Evolutionary conservation across 2,113 vertebrate species (phyloP).

Genomic region (Tychaedon coryphoeus): DNA sequence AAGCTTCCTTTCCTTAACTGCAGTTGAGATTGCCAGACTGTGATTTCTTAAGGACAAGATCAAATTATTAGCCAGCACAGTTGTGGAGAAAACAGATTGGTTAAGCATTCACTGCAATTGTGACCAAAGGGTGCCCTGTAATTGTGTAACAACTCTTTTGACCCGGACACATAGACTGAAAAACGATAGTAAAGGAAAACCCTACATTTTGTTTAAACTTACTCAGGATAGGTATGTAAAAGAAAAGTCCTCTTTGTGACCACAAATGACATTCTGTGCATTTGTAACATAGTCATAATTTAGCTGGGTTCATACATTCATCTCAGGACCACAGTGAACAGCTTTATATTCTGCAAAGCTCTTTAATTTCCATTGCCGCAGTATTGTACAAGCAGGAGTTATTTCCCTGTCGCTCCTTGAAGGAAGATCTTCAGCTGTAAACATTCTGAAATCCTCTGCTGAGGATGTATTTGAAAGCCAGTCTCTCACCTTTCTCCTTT

Average conservation of each 20-base stretch:
- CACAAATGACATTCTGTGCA: neutral
- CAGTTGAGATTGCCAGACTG: neutral
- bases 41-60: neutral
- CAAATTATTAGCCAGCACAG: neutral
- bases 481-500: neutral
- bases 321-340: neutral
- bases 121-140: neutral
- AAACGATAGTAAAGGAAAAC: neutral
- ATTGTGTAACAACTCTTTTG: neutral
- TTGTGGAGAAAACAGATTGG: neutral
- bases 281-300: neutral
- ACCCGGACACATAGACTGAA: neutral
- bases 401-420: neutral
- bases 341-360: neutral
- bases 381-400: neutral
- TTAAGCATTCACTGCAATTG: neutral
- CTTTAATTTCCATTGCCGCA: neutral
- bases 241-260: neutral
- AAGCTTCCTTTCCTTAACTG: neutral
- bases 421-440: neutral
- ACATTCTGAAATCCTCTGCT: neutral
- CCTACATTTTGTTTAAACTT: neutral
- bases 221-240: neutral
- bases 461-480: neutral
- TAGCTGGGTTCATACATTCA: neutral